phyloP scores from a whole-genome alignment of 2,113 vertebrate species.

The Cnemophilus loriae region DNA sequence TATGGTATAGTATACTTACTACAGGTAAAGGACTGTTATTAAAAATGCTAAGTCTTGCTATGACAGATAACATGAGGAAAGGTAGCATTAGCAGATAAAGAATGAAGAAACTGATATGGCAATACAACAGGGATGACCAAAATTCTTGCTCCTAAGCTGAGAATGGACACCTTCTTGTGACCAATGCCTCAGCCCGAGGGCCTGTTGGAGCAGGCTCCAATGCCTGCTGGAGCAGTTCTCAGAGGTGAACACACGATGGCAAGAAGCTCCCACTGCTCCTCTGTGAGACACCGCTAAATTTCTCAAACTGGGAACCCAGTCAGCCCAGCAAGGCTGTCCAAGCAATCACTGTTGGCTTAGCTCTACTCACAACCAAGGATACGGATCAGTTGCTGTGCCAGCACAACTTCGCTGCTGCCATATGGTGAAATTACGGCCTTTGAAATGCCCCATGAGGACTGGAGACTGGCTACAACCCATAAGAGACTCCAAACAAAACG shows the following conservation, averaged over 20 bases:
- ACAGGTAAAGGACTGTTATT: neutral
- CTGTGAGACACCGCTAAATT: neutral
- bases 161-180: neutral
- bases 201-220: neutral
- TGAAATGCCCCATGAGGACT: neutral
- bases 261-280: neutral
- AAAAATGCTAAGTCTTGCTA: neutral
- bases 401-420: neutral
- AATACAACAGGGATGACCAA: neutral
- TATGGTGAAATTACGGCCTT: neutral
- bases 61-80: neutral
- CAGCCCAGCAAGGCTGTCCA: neutral
- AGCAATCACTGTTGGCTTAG: neutral
- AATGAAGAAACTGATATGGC: neutral
- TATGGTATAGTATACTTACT: neutral
- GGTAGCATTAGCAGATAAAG: neutral
- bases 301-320: neutral
- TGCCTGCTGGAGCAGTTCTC: neutral
- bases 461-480: neutral
- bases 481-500: neutral
- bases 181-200: fast-evolving
- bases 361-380: neutral
- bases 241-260: neutral
- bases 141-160: neutral
- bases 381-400: fast-evolving